Base-by-base conservation (phyloP, 2,797 vertebrate genomes). In the Lycodopsis pacificus region DNA sequence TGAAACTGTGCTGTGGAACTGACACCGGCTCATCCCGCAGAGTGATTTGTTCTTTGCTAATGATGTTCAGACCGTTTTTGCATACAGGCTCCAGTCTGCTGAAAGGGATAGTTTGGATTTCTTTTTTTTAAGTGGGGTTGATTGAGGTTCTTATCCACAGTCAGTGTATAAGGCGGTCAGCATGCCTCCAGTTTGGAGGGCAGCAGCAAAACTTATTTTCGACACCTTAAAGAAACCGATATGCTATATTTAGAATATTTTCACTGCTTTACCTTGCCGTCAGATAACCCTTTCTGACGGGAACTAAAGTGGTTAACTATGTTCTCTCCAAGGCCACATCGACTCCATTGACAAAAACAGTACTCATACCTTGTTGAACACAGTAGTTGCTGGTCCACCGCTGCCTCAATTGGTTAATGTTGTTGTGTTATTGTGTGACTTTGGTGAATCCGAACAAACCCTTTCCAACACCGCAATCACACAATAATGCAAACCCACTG, bases 1-100 rank as follows among this genome's bases (percentile, higher is more conserved):
- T 51, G 10, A 54, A 42, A 42, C 9, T 25, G 38, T 49, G 53
- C 27, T 8, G 10, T 36, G 30, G 32, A 69, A 25, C 27, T 57
- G 62, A 53, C 2, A 1, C 25, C 0, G 22, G 40, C 46, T 72
- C 63, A 38, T 40, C 36, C 54, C 20, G 46, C 48, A 14, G 63
- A 56, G 38, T 15, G 8, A 65, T 48, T 48, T n/a, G 14, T 64
- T 64, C 7, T 51, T 40, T 38, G 34, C 13, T 38, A n/a, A 44
- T 22, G 58, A 36, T 44, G 48, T 57, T 57, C 54, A 15, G 58
- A 68, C 32, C 46, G 11, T 67, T 71, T 67, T 71, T 25, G 11
- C 12, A 27, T 30, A 57, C 42, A 25, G 13, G 25, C 49, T 54
- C 5, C 46, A 3, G 30, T n/a, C 13, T 71, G 64, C 72, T 85